Conservation (phyloP, 1,140 invertebrate genomes). For the Bombus affinis region DNA sequence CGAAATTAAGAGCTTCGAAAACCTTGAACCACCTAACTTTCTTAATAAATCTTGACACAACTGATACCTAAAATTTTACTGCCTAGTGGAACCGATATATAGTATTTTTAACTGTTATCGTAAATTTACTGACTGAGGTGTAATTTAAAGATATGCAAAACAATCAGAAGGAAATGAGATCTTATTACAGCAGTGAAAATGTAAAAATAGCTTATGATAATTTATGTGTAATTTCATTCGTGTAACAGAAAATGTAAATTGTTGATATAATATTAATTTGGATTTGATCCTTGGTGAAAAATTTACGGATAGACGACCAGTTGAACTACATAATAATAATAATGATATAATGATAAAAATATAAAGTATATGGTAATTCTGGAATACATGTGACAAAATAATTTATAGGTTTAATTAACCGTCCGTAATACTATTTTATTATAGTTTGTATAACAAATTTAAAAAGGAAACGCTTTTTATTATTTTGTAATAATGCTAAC, state of each 20-base stretch:
- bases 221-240: neutral
- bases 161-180: neutral
- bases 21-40: neutral
- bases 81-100: neutral
- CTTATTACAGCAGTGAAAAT: neutral
- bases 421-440: too few relatives aligned
- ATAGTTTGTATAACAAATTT: too few relatives aligned
- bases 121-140: neutral
- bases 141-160: neutral
- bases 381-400: too few relatives aligned
- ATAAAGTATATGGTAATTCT: too few relatives aligned
- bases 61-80: neutral
- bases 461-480: too few relatives aligned
- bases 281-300: too few relatives aligned
- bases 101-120: neutral
- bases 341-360: too few relatives aligned
- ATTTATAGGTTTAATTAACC: too few relatives aligned
- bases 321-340: too few relatives aligned
- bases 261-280: neutral
- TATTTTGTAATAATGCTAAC: too few relatives aligned
- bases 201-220: neutral
- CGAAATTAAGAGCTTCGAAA: neutral
- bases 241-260: neutral
- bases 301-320: too few relatives aligned
- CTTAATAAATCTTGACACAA: constrained; percentile 4